Conservation (phyloP, 2,797 vertebrate genomes). For the Gymnoscopelus microlampas region DNA sequence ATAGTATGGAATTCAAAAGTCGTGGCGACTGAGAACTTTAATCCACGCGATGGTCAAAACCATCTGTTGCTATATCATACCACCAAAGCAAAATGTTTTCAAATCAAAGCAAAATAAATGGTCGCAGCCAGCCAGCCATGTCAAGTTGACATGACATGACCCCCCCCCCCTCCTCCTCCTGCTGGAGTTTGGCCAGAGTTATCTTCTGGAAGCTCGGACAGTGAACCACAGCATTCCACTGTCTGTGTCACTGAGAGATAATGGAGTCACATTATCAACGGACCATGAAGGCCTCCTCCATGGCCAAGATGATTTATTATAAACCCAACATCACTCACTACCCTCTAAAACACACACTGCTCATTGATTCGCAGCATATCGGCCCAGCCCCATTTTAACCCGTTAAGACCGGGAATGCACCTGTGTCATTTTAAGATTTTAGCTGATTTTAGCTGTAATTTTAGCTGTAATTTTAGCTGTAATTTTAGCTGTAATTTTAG, state of each 20-base stretch:
- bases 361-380: conserved; percentile 21
- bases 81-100: conserved; percentile 55
- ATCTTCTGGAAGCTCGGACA: conserved; percentile 44
- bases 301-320: conserved; percentile 35
- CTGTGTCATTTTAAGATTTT: too few species aligned
- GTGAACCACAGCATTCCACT: conserved; percentile 48
- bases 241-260: conserved; percentile 56
- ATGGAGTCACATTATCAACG: conserved; percentile 58
- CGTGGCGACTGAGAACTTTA: too few species aligned
- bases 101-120: conserved; percentile 52
- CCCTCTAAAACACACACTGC: conserved; percentile 21
- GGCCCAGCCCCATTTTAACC: conserved; percentile 16
- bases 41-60: neutral
- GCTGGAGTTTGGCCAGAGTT: conserved; percentile 50
- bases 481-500: too few species aligned
- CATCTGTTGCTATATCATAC: conserved; percentile 20
- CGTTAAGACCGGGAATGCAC: too few species aligned
- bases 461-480: too few species aligned
- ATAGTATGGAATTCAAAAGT: too few species aligned
- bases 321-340: conserved; percentile 34
- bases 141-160: conserved; percentile 66
- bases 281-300: conserved; percentile 41
- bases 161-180: neutral
- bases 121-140: conserved; percentile 39
- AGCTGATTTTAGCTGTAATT: too few species aligned